phyloP scores from a whole-genome alignment of 1,140 invertebrate genomes.

The Dicyema japonicum region DNA sequence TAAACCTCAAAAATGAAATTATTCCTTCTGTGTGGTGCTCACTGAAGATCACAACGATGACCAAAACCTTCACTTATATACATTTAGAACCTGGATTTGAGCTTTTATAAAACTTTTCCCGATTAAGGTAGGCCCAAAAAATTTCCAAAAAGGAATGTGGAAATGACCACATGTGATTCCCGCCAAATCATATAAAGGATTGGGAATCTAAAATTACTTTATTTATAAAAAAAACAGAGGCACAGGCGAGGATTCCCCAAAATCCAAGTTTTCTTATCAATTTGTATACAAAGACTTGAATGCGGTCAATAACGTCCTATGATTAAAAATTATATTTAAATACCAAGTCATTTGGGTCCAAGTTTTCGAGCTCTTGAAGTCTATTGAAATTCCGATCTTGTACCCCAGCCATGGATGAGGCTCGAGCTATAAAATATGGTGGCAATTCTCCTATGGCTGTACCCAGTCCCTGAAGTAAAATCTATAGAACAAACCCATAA shows the following conservation, averaged over 20 bases:
- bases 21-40: no score
- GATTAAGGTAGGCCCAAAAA: slow-evolving; percentile 87
- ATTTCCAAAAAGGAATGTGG: slow-evolving; percentile 93
- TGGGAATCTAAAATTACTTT: slow-evolving; percentile 65
- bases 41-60: no score
- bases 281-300: no score
- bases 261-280: slow-evolving; percentile 77
- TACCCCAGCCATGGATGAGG: slow-evolving; percentile 41
- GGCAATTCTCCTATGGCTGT: slow-evolving; percentile 83
- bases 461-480: slow-evolving; percentile 38
- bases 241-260: slow-evolving; percentile 76
- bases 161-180: slow-evolving; percentile 95
- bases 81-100: slow-evolving; percentile 78
- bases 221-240: slow-evolving; percentile 39
- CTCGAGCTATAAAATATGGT: slow-evolving; percentile 76
- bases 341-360: no score
- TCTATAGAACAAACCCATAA: background rate
- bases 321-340: no score
- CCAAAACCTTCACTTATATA: no score
- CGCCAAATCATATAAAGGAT: slow-evolving; percentile 86
- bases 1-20: no score
- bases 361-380: slow-evolving; percentile 16
- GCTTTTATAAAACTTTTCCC: slow-evolving; percentile 95
- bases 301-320: no score
- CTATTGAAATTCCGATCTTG: slow-evolving; percentile 39